Evolutionary conservation across 1,140 invertebrate genomes (phyloP), one percentile per base, ranked within the genome.

Genomic region (Eupristina koningsbergeri): DNA sequence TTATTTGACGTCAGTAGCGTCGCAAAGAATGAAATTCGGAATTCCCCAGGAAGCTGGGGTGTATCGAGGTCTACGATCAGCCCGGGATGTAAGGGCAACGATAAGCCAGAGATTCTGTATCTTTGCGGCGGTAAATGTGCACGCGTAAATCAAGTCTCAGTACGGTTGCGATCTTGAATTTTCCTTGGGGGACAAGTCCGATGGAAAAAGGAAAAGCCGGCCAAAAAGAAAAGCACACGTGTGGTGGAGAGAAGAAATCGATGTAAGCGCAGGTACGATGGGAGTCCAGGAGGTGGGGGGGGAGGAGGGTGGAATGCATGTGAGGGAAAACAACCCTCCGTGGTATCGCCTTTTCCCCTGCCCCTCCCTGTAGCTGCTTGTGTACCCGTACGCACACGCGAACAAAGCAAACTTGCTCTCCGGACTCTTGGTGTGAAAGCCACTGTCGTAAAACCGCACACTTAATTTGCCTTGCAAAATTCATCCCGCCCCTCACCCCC

Each of bases 381-480:
- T 47, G 26, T 26, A 45, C 75, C 0, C 53, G 39, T 67, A 53
- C 63, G 53, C 73, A 36, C 73, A 50, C 9, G 63, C 29, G 26
- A 26, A 39, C 7, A 73, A n/a, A 29, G 64, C 50, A 73, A 79
- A 73, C 81, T 86, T 82, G 84, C 84, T 83, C 87, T 85, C 86
- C 86, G 84, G 85, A 84, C 85, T 87, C 87, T 87, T 86, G 88
- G 89, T 88, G 89, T 88, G 90, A 92, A 90, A 91, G 90, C 89
- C 89, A 88, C 89, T 88, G 89, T 91, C 90, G 90, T 91, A 91
- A 91, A 92, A 91, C 91, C 91, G 89, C 91, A 90, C 91, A 91
- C 91, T 92, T 92, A 92, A 92, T 92, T 92, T 92, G 91, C 91
- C 90, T 92, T 92, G 91, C 91, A 92, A 92, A 92, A 91, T 92